phyloP scores from a whole-genome alignment of 2,797 vertebrate genomes.

The Scyliorhinus canicula region DNA sequence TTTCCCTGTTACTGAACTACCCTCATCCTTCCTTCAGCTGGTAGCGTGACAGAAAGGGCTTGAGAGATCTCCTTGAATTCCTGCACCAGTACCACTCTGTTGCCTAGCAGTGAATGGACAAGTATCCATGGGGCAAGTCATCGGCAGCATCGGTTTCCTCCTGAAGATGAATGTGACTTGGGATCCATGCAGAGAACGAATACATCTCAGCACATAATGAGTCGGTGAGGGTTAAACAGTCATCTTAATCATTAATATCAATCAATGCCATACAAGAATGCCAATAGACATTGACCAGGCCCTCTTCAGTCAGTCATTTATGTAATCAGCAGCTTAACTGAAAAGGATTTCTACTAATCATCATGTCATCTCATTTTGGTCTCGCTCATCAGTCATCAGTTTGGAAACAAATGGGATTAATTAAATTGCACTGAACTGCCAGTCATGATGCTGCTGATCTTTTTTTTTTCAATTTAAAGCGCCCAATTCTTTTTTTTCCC shows the following conservation, averaged over 20 bases:
- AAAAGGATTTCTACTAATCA: background rate
- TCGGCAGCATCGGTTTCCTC: background rate
- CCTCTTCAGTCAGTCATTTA: background rate
- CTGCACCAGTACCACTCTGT: background rate
- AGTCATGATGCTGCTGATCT: background rate
- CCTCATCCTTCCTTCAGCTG: slow-evolving; percentile 22
- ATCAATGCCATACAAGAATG: background rate
- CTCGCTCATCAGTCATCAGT: background rate
- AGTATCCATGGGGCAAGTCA: slow-evolving; percentile 28
- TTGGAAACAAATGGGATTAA: background rate
- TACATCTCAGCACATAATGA: background rate
- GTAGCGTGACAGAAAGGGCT: slow-evolving; percentile 32
- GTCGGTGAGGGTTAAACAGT: background rate
- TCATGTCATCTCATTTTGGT: background rate
- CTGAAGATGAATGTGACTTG: background rate
- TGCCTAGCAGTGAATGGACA: slow-evolving; percentile 23
- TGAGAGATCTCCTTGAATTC: slow-evolving; percentile 15
- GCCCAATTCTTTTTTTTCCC: too few relatives aligned
- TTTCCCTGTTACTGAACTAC: background rate
- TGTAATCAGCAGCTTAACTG: background rate
- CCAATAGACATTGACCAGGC: background rate
- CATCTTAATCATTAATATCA: slow-evolving; percentile 10
- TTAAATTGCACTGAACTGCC: background rate
- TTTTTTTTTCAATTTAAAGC: too few relatives aligned
- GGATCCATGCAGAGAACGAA: background rate